A percentile compares a stretch with the other conserved stretches of the same genome.
These are phyloP conservation scores for Tragelaphus imberbis DNA, from an alignment of 2,113 vertebrate genomes.

Conservation along the genomic window DNA sequence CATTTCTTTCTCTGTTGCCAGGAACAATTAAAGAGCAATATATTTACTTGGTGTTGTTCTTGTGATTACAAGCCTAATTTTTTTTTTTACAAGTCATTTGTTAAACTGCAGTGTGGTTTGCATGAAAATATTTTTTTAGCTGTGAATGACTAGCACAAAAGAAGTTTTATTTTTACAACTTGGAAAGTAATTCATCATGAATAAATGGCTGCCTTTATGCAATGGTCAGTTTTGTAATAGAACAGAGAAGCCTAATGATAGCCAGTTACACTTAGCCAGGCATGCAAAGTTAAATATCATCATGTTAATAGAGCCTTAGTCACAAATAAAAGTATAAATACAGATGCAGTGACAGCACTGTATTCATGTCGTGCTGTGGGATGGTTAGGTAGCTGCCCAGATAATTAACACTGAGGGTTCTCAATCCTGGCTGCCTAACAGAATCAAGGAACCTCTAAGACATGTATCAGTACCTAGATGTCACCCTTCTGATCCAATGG, in stretches of 20 bases:
- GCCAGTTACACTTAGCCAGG: background rate
- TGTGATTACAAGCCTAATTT: background rate
- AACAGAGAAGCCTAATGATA: background rate
- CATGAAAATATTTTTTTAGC: background rate
- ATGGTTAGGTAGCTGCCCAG: background rate
- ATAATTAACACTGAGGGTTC: background rate
- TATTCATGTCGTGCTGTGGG: accelerated
- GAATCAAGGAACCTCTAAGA: background rate
- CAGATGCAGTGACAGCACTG: background rate
- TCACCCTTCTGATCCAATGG: background rate
- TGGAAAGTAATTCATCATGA: background rate
- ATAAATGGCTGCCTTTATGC: background rate
- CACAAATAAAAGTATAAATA: background rate
- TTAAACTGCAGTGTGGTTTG: background rate
- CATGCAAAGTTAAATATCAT: background rate
- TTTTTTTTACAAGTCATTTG: background rate
- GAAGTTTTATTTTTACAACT: background rate
- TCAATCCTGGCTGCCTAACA: background rate
- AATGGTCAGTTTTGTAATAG: background rate
- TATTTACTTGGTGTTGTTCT: background rate
- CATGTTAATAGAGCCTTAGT: background rate
- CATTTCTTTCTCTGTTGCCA: background rate
- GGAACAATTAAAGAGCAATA: background rate
- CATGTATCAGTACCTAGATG: background rate
- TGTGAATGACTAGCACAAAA: background rate